A percentile compares a stretch with the other conserved stretches of the same genome.
Conservation (phyloP, 1,140 invertebrate genomes). For the Orchesella cincta region DNA sequence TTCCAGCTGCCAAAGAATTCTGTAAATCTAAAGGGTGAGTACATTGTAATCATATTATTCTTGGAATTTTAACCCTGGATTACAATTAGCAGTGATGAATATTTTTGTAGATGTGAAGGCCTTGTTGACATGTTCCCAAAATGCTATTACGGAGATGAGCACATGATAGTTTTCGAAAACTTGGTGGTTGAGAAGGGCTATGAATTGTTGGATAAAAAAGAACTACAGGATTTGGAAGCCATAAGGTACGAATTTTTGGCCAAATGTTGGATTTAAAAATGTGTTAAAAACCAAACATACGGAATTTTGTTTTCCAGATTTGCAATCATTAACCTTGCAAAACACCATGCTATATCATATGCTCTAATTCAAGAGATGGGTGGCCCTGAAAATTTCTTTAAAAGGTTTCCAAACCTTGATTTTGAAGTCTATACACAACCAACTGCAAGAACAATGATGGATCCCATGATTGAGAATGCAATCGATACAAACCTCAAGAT, state of each 20-base stretch:
- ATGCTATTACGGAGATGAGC: conserved; percentile 19
- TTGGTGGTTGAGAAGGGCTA: background rate
- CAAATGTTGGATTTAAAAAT: background rate
- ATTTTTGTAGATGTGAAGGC: too few relatives aligned
- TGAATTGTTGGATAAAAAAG: background rate
- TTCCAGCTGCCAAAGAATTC: background rate
- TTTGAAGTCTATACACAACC: background rate
- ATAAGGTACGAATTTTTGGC: background rate
- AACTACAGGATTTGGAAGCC: background rate
- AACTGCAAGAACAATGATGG: background rate
- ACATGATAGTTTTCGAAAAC: conserved; percentile 13
- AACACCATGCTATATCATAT: conserved; percentile 19
- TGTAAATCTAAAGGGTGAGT: background rate
- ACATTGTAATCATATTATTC: background rate
- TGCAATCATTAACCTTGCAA: background rate
- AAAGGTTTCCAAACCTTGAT: background rate
- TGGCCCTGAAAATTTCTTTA: background rate
- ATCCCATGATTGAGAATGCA: too few relatives aligned
- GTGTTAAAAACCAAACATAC: background rate
- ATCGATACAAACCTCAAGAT: too few relatives aligned
- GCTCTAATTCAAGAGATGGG: background rate
- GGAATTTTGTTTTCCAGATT: background rate
- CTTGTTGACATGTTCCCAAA: background rate
- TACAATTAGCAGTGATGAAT: too few relatives aligned
- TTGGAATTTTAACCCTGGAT: too few relatives aligned